Evolutionary conservation across 2,113 vertebrate species (phyloP).

Genomic region (Cyanoramphus novaezelandiae): DNA sequence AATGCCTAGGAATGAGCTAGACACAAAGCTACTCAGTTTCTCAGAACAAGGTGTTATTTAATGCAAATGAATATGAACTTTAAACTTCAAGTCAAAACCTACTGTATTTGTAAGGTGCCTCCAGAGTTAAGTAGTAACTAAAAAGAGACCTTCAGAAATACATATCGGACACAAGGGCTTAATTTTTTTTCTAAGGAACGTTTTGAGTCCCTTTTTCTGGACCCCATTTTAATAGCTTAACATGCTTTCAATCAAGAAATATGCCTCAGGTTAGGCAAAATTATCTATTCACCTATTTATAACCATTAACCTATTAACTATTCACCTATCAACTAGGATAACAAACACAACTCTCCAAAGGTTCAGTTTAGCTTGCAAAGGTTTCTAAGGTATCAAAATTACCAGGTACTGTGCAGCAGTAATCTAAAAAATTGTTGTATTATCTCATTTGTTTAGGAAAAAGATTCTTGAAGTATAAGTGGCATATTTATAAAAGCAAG

Average conservation of each 20-base stretch:
- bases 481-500: not conserved
- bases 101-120: not conserved
- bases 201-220: not conserved
- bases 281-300: not conserved
- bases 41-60: not conserved
- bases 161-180: not conserved
- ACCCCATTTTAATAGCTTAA: not conserved
- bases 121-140: not conserved
- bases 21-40: not conserved
- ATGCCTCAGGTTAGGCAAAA: not conserved
- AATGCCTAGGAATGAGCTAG: not conserved
- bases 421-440: not conserved
- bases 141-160: not conserved
- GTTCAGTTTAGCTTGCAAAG: not conserved
- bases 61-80: not conserved
- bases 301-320: not conserved
- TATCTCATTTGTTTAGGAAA: not conserved
- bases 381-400: not conserved
- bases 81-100: not conserved
- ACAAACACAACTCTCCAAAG: not conserved
- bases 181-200: not conserved
- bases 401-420: not conserved
- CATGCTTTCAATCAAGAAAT: not conserved
- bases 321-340: not conserved
- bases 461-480: not conserved